Percentiles rank a stretch among this genome's conserved stretches.
These are phyloP conservation scores for Trileptium ribeirensis DNA, from an alignment of 2,888 invertebrate genomes.

Conservation along the genomic window DNA sequence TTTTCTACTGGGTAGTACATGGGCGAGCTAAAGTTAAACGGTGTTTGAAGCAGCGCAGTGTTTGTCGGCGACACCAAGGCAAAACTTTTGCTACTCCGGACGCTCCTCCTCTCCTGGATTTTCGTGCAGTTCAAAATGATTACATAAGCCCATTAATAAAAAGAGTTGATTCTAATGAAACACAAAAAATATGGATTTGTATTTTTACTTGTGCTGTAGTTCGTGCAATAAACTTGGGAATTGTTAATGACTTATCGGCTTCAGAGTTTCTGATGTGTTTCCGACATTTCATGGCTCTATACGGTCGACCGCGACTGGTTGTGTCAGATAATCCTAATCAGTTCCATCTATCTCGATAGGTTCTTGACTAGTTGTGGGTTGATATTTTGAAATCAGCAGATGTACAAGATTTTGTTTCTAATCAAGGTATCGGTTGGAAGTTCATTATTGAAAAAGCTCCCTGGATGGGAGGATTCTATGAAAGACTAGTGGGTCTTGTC, in stretches of 20 bases:
- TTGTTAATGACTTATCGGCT: conserved; percentile 44
- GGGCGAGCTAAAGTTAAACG: too few species aligned
- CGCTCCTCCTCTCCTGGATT: neutral
- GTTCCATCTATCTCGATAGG: conserved; percentile 41
- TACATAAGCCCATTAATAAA: conserved; percentile 50
- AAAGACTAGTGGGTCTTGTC: conserved; percentile 50
- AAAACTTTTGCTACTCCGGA: neutral
- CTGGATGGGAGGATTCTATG: conserved; percentile 55
- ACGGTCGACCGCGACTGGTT: conserved; percentile 46
- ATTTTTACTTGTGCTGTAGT: conserved; percentile 52
- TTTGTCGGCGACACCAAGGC: neutral
- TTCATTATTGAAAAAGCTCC: conserved; percentile 52
- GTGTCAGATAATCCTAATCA: conserved; percentile 52
- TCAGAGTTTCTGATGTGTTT: conserved; percentile 45
- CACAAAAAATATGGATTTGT: conserved; percentile 44
- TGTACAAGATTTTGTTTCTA: neutral
- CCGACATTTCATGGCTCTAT: conserved; percentile 45
- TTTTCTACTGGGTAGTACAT: too few species aligned
- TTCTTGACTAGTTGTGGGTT: neutral
- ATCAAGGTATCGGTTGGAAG: conserved; percentile 39
- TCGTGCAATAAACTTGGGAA: conserved; percentile 51
- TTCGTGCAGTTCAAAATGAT: conserved; percentile 35
- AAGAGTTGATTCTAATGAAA: conserved; percentile 37
- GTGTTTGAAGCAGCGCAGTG: too few species aligned
- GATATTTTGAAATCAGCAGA: neutral